Conservation (phyloP, 1,140 invertebrate species). For the Cydia splendana region DNA sequence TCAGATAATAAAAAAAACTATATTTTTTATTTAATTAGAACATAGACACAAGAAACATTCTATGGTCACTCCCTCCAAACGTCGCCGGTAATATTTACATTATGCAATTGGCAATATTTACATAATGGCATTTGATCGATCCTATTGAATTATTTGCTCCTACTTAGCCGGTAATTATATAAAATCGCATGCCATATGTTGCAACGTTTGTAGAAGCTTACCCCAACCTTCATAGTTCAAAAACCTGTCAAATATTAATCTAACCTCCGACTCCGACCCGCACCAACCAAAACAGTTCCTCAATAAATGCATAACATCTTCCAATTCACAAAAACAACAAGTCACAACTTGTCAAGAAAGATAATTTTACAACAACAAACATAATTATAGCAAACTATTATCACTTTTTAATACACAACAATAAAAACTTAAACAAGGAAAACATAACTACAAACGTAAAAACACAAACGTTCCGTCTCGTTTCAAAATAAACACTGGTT, state of each 20-base stretch:
- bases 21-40: no score
- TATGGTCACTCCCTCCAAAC: no score
- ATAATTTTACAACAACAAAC: neutral
- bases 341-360: neutral
- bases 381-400: neutral
- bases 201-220: no score
- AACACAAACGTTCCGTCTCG: neutral
- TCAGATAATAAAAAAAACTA: no score
- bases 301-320: neutral
- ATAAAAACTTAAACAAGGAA: neutral
- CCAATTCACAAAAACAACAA: neutral
- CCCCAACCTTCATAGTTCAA: neutral
- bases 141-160: no score
- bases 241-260: neutral
- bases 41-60: no score
- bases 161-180: no score
- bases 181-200: no score
- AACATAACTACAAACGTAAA: neutral
- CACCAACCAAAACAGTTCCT: neutral
- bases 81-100: no score
- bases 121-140: no score
- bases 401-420: neutral
- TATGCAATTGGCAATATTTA: no score
- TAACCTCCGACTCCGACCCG: neutral
- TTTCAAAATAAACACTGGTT: constrained; percentile 23